Conservation (phyloP, 2,888 invertebrate species). For the Dryadula phaetusa region DNA sequence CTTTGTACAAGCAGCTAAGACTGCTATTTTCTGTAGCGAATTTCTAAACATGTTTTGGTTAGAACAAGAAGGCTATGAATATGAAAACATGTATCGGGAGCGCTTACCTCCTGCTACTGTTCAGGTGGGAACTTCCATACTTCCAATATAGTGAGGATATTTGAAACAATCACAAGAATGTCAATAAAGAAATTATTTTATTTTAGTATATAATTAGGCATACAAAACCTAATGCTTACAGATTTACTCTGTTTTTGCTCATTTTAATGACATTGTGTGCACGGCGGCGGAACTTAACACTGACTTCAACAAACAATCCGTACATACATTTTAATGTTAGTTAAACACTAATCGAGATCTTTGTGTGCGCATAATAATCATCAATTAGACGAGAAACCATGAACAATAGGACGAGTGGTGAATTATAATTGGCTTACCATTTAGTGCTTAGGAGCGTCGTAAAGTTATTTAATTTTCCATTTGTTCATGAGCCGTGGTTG, state of each 20-base stretch:
- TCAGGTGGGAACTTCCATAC: conserved; percentile 6
- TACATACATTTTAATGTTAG: too few relatives aligned
- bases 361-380: not conserved
- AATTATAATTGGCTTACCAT: not conserved
- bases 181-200: too few relatives aligned
- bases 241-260: too few relatives aligned
- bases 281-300: too few relatives aligned
- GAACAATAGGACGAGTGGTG: not conserved
- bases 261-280: too few relatives aligned
- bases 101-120: conserved; percentile 41
- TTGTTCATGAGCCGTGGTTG: conserved; percentile 28
- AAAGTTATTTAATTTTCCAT: conserved; percentile 15
- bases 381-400: not conserved
- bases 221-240: too few relatives aligned
- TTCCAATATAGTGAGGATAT: conserved; percentile 9
- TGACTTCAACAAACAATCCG: too few relatives aligned
- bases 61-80: conserved; percentile 45
- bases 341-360: too few relatives aligned
- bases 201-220: too few relatives aligned
- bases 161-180: not conserved
- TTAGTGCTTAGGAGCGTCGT: not conserved
- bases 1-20: conserved; percentile 1
- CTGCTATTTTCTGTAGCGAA: conserved; percentile 33
- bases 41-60: conserved; percentile 46
- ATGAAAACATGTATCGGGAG: conserved; percentile 43